Evolutionary conservation across 2,888 invertebrate genomes (phyloP).

Genomic region (Pseudanteris insignis): DNA sequence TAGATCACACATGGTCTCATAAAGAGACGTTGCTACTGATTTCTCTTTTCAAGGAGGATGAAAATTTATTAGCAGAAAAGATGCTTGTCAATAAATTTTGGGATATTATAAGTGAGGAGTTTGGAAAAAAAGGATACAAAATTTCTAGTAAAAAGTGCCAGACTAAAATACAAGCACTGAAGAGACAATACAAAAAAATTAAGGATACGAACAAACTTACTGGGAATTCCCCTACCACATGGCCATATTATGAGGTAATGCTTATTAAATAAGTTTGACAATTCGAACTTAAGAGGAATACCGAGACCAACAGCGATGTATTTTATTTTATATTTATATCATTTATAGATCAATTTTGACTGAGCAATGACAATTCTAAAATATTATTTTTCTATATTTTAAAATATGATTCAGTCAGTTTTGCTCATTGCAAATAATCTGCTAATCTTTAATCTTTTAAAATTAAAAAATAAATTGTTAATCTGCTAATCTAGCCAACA

Average conservation of each 20-base stretch:
- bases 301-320: too few species aligned
- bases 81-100: neutral
- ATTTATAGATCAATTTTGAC: too few species aligned
- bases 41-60: neutral
- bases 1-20: neutral
- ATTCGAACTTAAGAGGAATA: too few species aligned
- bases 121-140: neutral
- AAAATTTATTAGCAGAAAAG: neutral
- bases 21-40: neutral
- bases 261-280: too few species aligned
- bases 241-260: constrained; percentile 10
- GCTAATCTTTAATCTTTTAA: too few species aligned
- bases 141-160: neutral
- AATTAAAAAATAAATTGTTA: too few species aligned
- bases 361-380: too few species aligned
- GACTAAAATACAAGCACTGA: constrained; percentile 2
- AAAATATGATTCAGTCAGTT: too few species aligned
- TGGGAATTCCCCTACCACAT: neutral
- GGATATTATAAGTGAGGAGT: constrained; percentile 1
- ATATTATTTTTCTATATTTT: too few species aligned
- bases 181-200: constrained; percentile 7
- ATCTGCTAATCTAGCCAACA: too few species aligned
- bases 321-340: too few species aligned
- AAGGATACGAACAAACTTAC: neutral
- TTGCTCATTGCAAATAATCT: too few species aligned